Base-by-base conservation (phyloP, 2,888 invertebrate species). In the Tuta absoluta region DNA sequence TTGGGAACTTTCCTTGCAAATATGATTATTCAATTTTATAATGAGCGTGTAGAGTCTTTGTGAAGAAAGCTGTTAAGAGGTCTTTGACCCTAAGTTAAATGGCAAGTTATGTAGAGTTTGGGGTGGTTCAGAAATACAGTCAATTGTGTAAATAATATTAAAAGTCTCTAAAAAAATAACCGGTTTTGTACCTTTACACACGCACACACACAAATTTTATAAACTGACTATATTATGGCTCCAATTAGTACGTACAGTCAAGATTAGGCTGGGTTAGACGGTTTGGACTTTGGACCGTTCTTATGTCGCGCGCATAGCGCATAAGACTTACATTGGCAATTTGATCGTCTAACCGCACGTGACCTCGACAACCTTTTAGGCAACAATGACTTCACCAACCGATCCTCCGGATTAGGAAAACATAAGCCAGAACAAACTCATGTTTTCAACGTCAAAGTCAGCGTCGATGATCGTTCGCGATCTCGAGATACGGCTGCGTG, bases 401-500 rank as follows among this genome's bases (percentile, higher is more conserved):
- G n/a, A 24, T 60, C 24, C 21, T 24, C 10, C 19, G 11, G 49
- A 48, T 33, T 48, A 2, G 61, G 17, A 49, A 61, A 28, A 61
- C 49, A 49, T 10, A 33, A 33, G 33, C 33, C 8, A 28, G 28
- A 61, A 48, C 21, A 23, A 45, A n/a, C 11, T 38, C 51, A 59
- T 38, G 57, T 64, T 64, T 64, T 64, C 65, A 63, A 63, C 63
- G 67, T 64, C 65, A 64, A 62, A 64, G 62, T 67, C 67, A 63
- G 72, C 73, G 75, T 77, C 77, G 75, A 78, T 80, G 76, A 78
- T 72, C 66, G 75, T 74, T 75, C 67, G 69, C 65, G 68, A 74
- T 69, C 65, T 68, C 74, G 77, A 81, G 80, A 81, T 79, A 80
- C 77, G 77, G 80, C 84, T 81, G 73, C 72, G 77, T 81, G 83